Conservation (phyloP, 2,797 vertebrate species). For the Sus cebifrons region DNA sequence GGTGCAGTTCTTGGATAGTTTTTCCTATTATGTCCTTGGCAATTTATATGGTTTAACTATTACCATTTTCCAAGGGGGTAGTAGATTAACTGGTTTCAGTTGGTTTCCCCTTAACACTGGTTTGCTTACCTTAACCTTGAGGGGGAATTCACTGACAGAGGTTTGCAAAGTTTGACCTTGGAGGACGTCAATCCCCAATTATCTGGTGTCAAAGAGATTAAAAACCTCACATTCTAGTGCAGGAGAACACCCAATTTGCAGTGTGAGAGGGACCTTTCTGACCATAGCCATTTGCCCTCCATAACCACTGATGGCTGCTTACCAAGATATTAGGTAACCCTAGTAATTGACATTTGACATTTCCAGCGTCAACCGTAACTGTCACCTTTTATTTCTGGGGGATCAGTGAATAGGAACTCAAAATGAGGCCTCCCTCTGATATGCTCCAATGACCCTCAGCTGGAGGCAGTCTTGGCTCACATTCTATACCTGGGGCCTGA, state of each 20-base stretch:
- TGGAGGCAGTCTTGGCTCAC: neutral
- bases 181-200: neutral
- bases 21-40: neutral
- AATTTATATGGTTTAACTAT: neutral
- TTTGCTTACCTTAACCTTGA: neutral
- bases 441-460: neutral
- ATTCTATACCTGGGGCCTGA: neutral
- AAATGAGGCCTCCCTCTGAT: neutral
- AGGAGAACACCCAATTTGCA: neutral
- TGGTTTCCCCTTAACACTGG: neutral
- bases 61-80: neutral
- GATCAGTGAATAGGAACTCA: neutral
- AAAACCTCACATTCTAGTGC: neutral
- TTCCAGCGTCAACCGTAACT: neutral
- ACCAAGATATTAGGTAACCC: neutral
- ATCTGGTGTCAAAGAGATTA: neutral
- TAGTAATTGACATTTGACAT: too few species aligned
- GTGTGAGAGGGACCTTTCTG: neutral
- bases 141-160: neutral
- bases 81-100: neutral
- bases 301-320: neutral
- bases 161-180: neutral
- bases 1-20: neutral
- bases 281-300: neutral
- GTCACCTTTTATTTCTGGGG: neutral